Evolutionary conservation across 2,888 invertebrate genomes (phyloP), one percentile per base, ranked within the genome.

Genomic region (Oscheius sp.): DNA sequence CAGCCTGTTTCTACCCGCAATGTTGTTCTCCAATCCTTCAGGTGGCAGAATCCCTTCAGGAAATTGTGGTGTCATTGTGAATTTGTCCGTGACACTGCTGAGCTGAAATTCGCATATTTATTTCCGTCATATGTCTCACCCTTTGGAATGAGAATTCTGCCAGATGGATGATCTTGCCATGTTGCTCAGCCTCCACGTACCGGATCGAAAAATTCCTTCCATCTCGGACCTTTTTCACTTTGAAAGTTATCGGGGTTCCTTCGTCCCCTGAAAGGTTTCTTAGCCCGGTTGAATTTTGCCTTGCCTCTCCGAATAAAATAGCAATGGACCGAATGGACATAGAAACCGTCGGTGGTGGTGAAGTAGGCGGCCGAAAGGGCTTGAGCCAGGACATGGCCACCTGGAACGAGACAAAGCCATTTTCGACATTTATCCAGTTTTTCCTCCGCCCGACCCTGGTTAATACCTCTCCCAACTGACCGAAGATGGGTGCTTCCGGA

Each of bases 81-180:
- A 81, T 5, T 72, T 73, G 66, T 80, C 80, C 12, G 72, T 76
- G 13, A 80, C 80, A 63, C 76, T 76, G 58, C 70, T 71, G 23
- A 80, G 43, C 77, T 77, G 72, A 45, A 77, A 27, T 27, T 13
- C 1, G 23, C 21, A 49, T 7, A 13, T 7, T 2, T 18, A 7
- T 13, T 49, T 5, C 21, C 3, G 49, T 7, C 16, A 16, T 12
- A n/a, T 35, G 35, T 9, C 35, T 9, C 27, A 84, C 84, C 72
- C 82, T 83, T 64, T 84, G 83, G 27, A 85, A 78, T 0, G 84
- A 84, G 53, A 84, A 85, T 64, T 85, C 85, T 18, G 81, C 80
- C 25, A 83, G 52, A 69, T 84, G 85, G 21, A 84, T 83, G 16
- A 77, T 77, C 72, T 82, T 84, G 41, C 78, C 81, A 58, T 80